Percentiles rank a stretch among this genome's conserved stretches.
These are phyloP conservation scores for Donacobius atricapilla DNA, from an alignment of 2,113 vertebrate genomes.

Conservation along the genomic window DNA sequence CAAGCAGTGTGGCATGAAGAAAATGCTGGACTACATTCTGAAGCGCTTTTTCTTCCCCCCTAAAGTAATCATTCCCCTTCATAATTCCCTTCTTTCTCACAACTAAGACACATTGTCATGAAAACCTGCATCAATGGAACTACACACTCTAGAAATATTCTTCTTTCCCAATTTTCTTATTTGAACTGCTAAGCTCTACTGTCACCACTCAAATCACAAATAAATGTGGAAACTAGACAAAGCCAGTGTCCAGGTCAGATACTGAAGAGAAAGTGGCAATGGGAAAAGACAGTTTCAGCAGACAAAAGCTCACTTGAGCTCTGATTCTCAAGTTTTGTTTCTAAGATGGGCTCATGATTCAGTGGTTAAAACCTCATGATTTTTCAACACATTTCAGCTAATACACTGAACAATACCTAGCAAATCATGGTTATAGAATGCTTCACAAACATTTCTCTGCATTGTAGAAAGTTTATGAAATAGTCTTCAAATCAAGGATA, in stretches of 20 bases:
- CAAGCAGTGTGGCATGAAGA: neutral
- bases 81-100: neutral
- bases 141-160: neutral
- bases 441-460: neutral
- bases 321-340: neutral
- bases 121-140: neutral
- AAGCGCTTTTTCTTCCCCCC: fast-evolving
- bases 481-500: neutral
- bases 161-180: neutral
- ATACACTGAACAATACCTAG: neutral
- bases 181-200: neutral
- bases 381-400: neutral
- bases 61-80: neutral
- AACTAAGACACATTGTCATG: neutral
- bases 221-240: neutral
- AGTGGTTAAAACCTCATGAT: neutral
- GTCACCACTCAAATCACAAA: neutral
- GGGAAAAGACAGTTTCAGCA: neutral
- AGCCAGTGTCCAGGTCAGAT: neutral
- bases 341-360: neutral
- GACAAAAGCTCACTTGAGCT: neutral
- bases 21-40: neutral
- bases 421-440: neutral
- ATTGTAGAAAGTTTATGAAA: neutral
- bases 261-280: neutral